Base-by-base conservation (phyloP, 2,888 invertebrate species). In the Tanytarsus gracilentus region DNA sequence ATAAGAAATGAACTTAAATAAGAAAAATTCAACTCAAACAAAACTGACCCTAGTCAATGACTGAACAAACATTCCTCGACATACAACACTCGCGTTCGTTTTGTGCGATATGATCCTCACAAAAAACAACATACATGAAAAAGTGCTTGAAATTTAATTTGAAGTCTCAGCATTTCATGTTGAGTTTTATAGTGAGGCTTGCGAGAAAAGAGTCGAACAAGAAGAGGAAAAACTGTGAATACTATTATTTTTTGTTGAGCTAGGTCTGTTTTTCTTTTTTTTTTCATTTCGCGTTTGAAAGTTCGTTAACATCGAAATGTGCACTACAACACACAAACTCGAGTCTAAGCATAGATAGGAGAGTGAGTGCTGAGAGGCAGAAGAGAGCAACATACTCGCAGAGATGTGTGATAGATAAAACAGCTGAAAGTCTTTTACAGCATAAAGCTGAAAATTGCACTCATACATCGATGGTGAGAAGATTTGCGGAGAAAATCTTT, bases 201-300 rank as follows among this genome's bases (percentile, higher is more conserved):
- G 11, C 11, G 30, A 8, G 11, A 11, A 18, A 29, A 16, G 23
- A 51, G 4, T n/a, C n/a, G 5, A 40, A 29, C 25, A 39, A 55
- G 26, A 55, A 53, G 26, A 48, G 21, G 39, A 39, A 48, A 33
- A 18, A 18, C 4, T 56, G 51, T 51, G 51, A 23, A 51, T 29
- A 16, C 25, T n/a, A n/a, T 40, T 33, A 29, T 51, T 9, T 53
- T 44, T 44, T 58, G 58, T 58, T 58, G 58, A 58, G 58, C 30
- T 58, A 58, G 58, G 58, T 58, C 30, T 44, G 56, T 11, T 11
- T 29, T 21, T 27, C 26, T 23, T 26, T 49, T 49, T 25, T 14
- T 27, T 26, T 49, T n/a, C n/a, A n/a, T n/a, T n/a, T n/a, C n/a
- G n/a, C 27, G 49, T 49, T 25, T 25, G 27, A 49, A 49, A 49